Evolutionary conservation across 2,113 vertebrate genomes (phyloP), one percentile per base, ranked within the genome.

Genomic region (Oxygymnocypris stewartii): DNA sequence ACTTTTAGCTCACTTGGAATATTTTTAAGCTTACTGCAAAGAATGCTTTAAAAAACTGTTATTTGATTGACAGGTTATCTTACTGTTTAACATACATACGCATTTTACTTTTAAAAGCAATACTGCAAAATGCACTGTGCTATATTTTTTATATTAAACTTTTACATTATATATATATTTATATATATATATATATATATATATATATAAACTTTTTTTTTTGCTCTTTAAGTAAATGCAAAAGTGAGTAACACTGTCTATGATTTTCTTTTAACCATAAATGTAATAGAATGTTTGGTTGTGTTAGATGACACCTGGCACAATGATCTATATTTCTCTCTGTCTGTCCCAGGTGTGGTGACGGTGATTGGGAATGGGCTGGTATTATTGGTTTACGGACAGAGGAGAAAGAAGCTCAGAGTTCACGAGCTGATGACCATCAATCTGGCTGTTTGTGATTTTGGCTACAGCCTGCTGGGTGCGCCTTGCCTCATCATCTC

Each of bases 391-490:
- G 90, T 91, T 31, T 89, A 86, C 51, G 78, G 85, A 6, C 90
- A 88, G 73, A 91, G 87, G 44, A 88, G 89, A 18, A 91, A 88
- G 40, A 91, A 89, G 79, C 88, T 93, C 76, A 82, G 86, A 83
- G 90, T 86, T 1, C 89, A 89, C 6, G 91, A 93, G 59, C 85
- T 93, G 78, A 88, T 93, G 88, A 92, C 89, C 3, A 85, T 93
- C 65, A 93, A 93, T 86, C 84, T 93, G 81, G 90, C 93, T 2
- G 4, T 93, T 73, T 92, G 91, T 11, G 91, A 94, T 84, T 91
- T 92, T 9, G 89, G 92, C 3, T 93, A 92, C 88, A 91, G 89
- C 80, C 86, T 94, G 67, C 54, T 92, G 77, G 92, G 93, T 18
- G 87, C 84, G 7, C 93, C 91, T 4, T 92, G 89, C 57, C 28